Percentiles rank a stretch among this genome's conserved stretches.
Evolutionary conservation across 2,888 invertebrate genomes (phyloP).

Genomic region (Drosophila meridionalis): DNA sequence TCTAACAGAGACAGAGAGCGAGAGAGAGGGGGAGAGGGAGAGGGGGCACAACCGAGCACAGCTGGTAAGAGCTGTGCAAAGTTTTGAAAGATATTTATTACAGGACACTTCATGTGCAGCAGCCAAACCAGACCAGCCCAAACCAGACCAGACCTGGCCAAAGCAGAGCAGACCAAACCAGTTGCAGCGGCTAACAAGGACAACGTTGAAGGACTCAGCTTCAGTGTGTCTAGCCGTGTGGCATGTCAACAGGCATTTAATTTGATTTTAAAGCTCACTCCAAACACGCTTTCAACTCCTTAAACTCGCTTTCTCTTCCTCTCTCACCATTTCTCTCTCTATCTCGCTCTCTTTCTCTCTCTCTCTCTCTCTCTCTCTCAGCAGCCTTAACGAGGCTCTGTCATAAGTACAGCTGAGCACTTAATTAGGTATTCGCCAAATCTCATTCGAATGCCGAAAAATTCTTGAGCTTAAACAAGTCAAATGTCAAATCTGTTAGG

Average conservation of each 20-base stretch:
- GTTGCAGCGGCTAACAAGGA: conserved; percentile 25
- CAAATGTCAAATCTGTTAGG: neutral
- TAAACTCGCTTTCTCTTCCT: conserved; percentile 1
- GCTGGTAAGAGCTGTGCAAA: conserved; percentile 49
- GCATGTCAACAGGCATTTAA: conserved; percentile 77
- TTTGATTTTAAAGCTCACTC: conserved; percentile 71
- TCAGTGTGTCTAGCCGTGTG: conserved; percentile 39
- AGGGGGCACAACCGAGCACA: conserved; percentile 9
- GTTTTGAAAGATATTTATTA: conserved; percentile 76
- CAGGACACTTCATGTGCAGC: conserved; percentile 72
- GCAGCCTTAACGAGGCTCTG: conserved; percentile 26
- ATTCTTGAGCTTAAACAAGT: neutral
- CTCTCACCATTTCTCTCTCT: neutral
- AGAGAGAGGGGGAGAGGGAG: neutral
- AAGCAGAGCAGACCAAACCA: neutral
- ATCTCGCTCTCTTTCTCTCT: conserved; percentile 1
- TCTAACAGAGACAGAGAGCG: conserved; percentile 1
- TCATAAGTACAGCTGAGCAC: conserved; percentile 1
- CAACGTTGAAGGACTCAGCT: conserved; percentile 5
- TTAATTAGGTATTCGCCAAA: neutral
- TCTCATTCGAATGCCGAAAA: neutral
- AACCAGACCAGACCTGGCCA: neutral
- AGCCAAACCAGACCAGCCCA: conserved; percentile 1
- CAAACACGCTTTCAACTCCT: neutral
- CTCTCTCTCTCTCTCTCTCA: neutral